Conservation (phyloP, 2,888 invertebrate species). For the Cenopis cana region DNA sequence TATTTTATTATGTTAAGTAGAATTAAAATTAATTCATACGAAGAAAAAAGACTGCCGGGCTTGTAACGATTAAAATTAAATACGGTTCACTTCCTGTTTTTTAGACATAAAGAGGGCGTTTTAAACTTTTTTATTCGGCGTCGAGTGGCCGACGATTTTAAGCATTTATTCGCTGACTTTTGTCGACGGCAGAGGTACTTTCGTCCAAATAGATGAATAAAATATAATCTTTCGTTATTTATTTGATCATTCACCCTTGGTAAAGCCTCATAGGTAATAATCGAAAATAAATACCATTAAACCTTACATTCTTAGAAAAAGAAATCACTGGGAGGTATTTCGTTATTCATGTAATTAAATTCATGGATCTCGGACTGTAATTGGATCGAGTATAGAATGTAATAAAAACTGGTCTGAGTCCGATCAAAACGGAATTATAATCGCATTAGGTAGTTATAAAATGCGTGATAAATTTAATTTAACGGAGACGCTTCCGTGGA, state of each 20-base stretch:
- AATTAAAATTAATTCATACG: slow-evolving; percentile 72
- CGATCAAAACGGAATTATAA: slow-evolving; percentile 71
- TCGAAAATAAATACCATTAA: background rate
- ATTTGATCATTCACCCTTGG: background rate
- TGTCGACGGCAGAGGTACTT: slow-evolving; percentile 61
- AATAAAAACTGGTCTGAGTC: slow-evolving; percentile 43
- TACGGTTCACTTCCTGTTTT: slow-evolving; percentile 66
- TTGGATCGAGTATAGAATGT: slow-evolving; percentile 24
- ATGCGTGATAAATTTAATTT: slow-evolving; percentile 78
- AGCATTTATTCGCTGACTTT: slow-evolving; percentile 72
- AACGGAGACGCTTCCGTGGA: slow-evolving; percentile 66
- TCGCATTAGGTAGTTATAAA: slow-evolving; percentile 67
- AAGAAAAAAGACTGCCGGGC: slow-evolving; percentile 66
- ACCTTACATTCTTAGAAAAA: background rate
- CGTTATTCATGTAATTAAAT: slow-evolving; percentile 18
- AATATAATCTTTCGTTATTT: background rate
- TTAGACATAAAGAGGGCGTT: slow-evolving; percentile 63
- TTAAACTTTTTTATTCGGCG: slow-evolving; percentile 73
- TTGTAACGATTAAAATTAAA: slow-evolving; percentile 76
- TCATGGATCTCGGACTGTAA: slow-evolving; percentile 19
- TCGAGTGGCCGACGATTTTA: slow-evolving; percentile 75
- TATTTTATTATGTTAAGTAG: slow-evolving; percentile 74
- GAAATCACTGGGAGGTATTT: background rate
- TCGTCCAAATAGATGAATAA: slow-evolving; percentile 77
- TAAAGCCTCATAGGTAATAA: background rate